Conservation (phyloP, 2,797 vertebrate genomes). For the Coregonus sp. region DNA sequence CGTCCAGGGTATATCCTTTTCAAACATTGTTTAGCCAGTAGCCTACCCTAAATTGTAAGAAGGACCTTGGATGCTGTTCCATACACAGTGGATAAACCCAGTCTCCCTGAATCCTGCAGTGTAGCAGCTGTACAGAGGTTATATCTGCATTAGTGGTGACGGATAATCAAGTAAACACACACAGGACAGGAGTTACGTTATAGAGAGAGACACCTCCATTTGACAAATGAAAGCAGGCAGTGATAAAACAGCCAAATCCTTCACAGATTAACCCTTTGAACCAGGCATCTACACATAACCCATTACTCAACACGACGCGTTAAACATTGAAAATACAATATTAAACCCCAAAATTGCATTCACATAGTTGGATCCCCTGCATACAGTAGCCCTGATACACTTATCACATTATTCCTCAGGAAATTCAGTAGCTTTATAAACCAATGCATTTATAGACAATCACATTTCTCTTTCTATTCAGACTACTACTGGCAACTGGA, state of each 20-base stretch:
- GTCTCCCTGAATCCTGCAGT: slow-evolving; percentile 17
- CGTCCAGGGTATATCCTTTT: not conserved
- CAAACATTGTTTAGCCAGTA: not conserved
- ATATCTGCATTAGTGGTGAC: slow-evolving; percentile 33
- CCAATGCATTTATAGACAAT: slow-evolving; percentile 60
- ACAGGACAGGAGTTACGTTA: slow-evolving; percentile 20
- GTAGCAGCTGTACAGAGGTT: slow-evolving; percentile 51
- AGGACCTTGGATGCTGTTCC: not conserved
- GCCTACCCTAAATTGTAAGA: not conserved
- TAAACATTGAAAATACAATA: slow-evolving; percentile 34
- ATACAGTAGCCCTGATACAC: slow-evolving; percentile 41
- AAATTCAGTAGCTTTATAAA: slow-evolving; percentile 52
- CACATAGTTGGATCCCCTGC: slow-evolving; percentile 39
- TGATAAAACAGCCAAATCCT: slow-evolving; percentile 43
- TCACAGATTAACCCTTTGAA: slow-evolving; percentile 33
- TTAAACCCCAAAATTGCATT: slow-evolving; percentile 48
- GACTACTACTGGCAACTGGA: not conserved
- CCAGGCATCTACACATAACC: slow-evolving; percentile 36
- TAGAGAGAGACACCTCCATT: slow-evolving; percentile 22
- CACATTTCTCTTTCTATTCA: slow-evolving; percentile 18
- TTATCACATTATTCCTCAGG: slow-evolving; percentile 55
- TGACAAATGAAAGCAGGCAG: slow-evolving; percentile 43
- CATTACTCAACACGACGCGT: slow-evolving; percentile 36
- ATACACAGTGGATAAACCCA: not conserved
- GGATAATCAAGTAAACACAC: slow-evolving; percentile 45